A percentile compares a stretch with the other conserved stretches of the same genome.
These are phyloP conservation scores for Sinocyclocheilus maitianheensis DNA, from an alignment of 2,113 vertebrate genomes.

Conservation along the genomic window DNA sequence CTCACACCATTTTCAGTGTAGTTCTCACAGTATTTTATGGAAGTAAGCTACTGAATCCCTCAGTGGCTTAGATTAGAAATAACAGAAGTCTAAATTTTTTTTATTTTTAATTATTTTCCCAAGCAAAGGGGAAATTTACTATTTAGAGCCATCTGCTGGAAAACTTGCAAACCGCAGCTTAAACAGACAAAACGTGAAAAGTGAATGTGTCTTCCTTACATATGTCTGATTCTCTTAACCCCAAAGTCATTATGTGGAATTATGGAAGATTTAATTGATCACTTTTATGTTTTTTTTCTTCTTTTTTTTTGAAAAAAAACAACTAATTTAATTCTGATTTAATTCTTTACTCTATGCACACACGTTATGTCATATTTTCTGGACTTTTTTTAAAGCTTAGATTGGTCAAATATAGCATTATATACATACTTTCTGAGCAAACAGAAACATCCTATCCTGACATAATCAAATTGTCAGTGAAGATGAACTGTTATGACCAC, in stretches of 20 bases:
- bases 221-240: no score
- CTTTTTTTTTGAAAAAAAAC: no score
- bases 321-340: background rate
- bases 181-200: background rate
- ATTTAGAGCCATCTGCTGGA: constrained; percentile 9
- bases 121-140: background rate
- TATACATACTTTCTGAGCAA: background rate
- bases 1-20: no score
- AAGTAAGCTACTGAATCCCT: background rate
- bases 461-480: background rate
- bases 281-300: background rate
- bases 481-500: background rate
- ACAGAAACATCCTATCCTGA: background rate
- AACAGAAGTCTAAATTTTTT: no score
- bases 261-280: background rate
- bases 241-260: no score
- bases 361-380: no score
- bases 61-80: no score
- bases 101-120: no score
- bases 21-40: no score
- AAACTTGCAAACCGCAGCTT: background rate
- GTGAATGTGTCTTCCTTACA: no score
- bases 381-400: no score
- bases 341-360: background rate
- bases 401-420: background rate